These are phyloP conservation scores for Philotrypesis tridentata DNA, from an alignment of 1,140 invertebrate genomes.

Conservation along the genomic window DNA sequence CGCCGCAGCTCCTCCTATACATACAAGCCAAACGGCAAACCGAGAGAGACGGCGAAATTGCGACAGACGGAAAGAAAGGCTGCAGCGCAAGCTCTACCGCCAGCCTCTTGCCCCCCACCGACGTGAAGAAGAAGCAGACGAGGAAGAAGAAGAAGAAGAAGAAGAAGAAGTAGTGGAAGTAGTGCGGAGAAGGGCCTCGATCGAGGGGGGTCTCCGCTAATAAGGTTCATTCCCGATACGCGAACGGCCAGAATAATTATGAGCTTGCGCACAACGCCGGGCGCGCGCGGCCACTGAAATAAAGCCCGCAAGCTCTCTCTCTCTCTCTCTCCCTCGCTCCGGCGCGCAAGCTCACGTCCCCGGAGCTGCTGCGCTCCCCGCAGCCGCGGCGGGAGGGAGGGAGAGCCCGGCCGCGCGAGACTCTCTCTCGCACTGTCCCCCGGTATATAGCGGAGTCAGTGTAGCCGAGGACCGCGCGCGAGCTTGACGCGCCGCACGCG, in stretches of 20 bases:
- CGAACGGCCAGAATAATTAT: slow-evolving; percentile 70
- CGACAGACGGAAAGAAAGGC: slow-evolving; percentile 34
- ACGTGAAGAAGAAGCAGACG: too few relatives aligned
- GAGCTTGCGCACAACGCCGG: slow-evolving; percentile 68
- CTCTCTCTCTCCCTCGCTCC: not conserved
- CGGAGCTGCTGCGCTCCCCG: not conserved
- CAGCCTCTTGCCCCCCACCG: not conserved
- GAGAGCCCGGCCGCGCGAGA: not conserved
- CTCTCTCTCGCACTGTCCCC: too few relatives aligned
- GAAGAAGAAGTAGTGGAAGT: not conserved
- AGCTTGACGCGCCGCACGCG: not conserved
- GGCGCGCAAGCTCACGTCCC: slow-evolving; percentile 46
- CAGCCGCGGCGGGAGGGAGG: not conserved
- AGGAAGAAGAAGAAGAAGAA: slow-evolving; percentile 14
- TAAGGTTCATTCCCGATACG: slow-evolving; percentile 60
- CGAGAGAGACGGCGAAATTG: slow-evolving; percentile 24
- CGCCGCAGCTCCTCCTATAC: not conserved
- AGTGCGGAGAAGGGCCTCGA: slow-evolving; percentile 43
- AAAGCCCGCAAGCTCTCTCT: not conserved
- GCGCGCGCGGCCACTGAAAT: slow-evolving; percentile 33
- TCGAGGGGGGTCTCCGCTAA: slow-evolving; percentile 55
- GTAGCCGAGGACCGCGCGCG: not conserved
- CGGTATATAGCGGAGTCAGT: not conserved
- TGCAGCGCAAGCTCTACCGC: not conserved
- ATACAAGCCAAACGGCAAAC: not conserved